Base-by-base conservation (phyloP, 2,797 vertebrate genomes). In the Bradypodion ventrale region DNA sequence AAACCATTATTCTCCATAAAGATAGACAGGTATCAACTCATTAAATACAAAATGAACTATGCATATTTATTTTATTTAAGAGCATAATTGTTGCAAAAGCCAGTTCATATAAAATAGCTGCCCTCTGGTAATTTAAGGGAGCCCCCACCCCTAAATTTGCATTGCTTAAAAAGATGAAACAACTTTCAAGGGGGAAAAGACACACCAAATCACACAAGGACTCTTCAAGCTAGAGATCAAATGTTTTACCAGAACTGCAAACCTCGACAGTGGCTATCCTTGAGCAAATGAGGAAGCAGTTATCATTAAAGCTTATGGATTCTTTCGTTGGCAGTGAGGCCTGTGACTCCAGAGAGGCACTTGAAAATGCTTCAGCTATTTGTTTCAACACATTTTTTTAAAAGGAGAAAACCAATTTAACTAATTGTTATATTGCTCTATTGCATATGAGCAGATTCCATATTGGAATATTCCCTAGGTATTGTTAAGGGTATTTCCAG, bases 211-310 rank as follows among this genome's bases (percentile, higher is more conserved):
- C 42, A 42, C 25, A 76, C 63, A 70, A 81, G 66, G 35, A 19
- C 52, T 40, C 40, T 62, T 80, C 37, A 62, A 69, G 52, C 29
- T 62, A 62, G 69, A 75, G 65, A 70, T 69, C n/a, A 46, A 81
- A 85, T 70, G 63, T 75, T 85, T 81, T 85, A 70, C 70, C 60
- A 49, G 42, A 49, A 13, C 65, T 76, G 35, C 76, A 83, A 56
- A 27, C 3, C 35, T 85, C 49, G 9, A 16, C 65, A 37, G 5
- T 44, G 32, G 76, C 62, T 80, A 74, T 16, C 52, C 63, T 69
- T 21, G 40, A 32, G 46, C 49, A 69, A 69, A 44, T 42, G 12
- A 74, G n/a, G 66, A 80, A 40, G n/a, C 42, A 75, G 75, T 85
- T 75, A 80, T 75, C 49, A 49, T 46, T 68, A 16, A 40, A 68